These are phyloP conservation scores for Ectemnius cavifrons DNA, from an alignment of 2,888 invertebrate genomes.

Conservation along the genomic window DNA sequence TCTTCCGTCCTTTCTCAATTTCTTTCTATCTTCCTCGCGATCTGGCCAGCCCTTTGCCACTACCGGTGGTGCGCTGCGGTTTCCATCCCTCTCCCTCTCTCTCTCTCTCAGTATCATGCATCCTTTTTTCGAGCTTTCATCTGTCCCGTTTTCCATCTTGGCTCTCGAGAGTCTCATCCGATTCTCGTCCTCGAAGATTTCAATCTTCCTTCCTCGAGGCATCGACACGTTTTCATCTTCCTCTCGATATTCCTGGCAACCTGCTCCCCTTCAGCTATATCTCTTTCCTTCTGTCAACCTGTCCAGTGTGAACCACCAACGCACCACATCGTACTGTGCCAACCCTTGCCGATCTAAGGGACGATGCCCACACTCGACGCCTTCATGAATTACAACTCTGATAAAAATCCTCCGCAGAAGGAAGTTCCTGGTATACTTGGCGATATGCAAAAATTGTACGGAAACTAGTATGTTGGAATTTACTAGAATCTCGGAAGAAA, in stretches of 20 bases:
- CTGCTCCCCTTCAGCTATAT: conserved; percentile 36
- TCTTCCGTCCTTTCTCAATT: conserved; percentile 32
- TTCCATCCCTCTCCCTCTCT: background rate
- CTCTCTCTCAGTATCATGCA: background rate
- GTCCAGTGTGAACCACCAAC: too few species aligned
- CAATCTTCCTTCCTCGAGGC: conserved; percentile 70
- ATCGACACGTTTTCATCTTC: conserved; percentile 63
- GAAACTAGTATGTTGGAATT: too few species aligned
- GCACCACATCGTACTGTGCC: conserved; percentile 21
- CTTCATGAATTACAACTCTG: background rate
- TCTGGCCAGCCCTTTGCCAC: conserved; percentile 13
- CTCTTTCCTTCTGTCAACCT: conserved; percentile 11
- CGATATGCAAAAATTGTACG: too few species aligned
- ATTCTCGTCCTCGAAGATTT: conserved; percentile 69
- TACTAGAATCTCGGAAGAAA: too few species aligned
- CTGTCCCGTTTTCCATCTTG: conserved; percentile 61
- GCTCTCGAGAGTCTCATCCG: conserved; percentile 60
- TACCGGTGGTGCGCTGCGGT: conserved; percentile 1
- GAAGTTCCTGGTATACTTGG: conserved; percentile 46
- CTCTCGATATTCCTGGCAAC: conserved; percentile 55
- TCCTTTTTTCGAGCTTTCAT: conserved; percentile 53
- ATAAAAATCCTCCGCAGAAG: conserved; percentile 39
- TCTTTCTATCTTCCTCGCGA: conserved; percentile 13
- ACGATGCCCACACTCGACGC: conserved; percentile 21
- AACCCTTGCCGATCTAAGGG: conserved; percentile 46